These are phyloP conservation scores for Cromileptes altivelis DNA, from an alignment of 2,113 vertebrate species.

Conservation along the genomic window DNA sequence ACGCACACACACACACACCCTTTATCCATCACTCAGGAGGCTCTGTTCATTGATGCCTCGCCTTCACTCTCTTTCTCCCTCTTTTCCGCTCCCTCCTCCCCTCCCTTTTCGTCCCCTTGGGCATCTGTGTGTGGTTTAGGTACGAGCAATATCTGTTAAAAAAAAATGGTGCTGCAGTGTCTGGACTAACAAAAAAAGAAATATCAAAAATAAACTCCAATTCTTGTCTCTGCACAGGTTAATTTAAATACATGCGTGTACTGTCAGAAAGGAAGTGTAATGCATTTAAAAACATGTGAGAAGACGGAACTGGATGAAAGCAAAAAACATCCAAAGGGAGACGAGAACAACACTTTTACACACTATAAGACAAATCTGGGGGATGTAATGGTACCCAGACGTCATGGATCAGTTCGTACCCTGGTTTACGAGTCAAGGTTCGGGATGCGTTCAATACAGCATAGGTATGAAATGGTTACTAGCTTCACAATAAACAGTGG, in stretches of 20 bases:
- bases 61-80: slow-evolving; percentile 63
- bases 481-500: too few relatives aligned
- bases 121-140: slow-evolving; percentile 73
- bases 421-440: too few relatives aligned
- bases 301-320: not conserved
- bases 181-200: slow-evolving; percentile 14
- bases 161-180: slow-evolving; percentile 44
- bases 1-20: slow-evolving; percentile 38
- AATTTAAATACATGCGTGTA: slow-evolving; percentile 15
- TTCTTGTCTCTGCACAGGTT: slow-evolving; percentile 1
- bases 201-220: not conserved
- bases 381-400: too few relatives aligned
- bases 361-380: not conserved
- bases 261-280: not conserved
- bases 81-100: slow-evolving; percentile 70
- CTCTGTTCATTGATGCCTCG: slow-evolving; percentile 83
- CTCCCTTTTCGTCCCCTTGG: slow-evolving; percentile 59
- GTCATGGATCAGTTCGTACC: too few relatives aligned
- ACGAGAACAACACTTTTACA: not conserved
- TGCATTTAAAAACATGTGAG: not conserved
- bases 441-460: too few relatives aligned
- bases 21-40: slow-evolving; percentile 79
- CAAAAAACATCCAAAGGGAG: not conserved
- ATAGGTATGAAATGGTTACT: too few relatives aligned
- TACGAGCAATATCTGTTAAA: slow-evolving; percentile 51